Percentiles rank a stretch among this genome's conserved stretches.
These are phyloP conservation scores for Lycaena phlaeas DNA, from an alignment of 2,888 invertebrate genomes.

Conservation along the genomic window DNA sequence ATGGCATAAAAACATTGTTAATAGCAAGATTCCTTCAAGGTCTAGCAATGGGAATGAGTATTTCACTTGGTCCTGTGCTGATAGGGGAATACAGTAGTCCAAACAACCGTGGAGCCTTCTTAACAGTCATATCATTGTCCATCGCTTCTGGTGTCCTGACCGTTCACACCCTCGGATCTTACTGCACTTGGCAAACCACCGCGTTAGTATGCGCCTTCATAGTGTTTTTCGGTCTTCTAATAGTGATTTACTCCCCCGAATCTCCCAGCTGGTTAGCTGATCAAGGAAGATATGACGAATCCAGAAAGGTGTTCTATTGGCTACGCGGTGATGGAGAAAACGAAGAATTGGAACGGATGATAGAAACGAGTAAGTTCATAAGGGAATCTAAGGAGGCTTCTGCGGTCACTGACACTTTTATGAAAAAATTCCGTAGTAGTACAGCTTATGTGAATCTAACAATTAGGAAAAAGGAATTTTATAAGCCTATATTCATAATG, in stretches of 20 bases:
- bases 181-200: conserved; percentile 65
- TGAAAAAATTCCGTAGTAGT: conserved; percentile 25
- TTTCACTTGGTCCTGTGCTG: conserved; percentile 57
- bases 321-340: conserved; percentile 61
- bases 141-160: conserved; percentile 72
- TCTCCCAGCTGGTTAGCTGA: conserved; percentile 77
- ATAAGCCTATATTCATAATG: conserved; percentile 46
- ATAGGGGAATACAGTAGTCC: conserved; percentile 73
- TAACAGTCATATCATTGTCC: conserved; percentile 72
- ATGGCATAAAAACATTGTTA: conserved; percentile 38
- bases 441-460: conserved; percentile 30
- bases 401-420: conserved; percentile 25
- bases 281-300: conserved; percentile 65
- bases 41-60: conserved; percentile 63
- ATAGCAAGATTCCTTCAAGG: conserved; percentile 51
- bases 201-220: conserved; percentile 59
- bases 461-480: conserved; percentile 38
- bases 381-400: conserved; percentile 29
- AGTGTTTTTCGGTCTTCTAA: conserved; percentile 52
- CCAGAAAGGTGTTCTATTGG: conserved; percentile 68
- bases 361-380: conserved; percentile 33
- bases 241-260: conserved; percentile 65
- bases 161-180: conserved; percentile 75
- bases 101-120: conserved; percentile 70
- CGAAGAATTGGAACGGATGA: conserved; percentile 43